Percentiles rank a stretch among this genome's conserved stretches.
These are phyloP conservation scores for Ramphastos sulfuratus DNA, from an alignment of 2,113 vertebrate species.

Conservation along the genomic window DNA sequence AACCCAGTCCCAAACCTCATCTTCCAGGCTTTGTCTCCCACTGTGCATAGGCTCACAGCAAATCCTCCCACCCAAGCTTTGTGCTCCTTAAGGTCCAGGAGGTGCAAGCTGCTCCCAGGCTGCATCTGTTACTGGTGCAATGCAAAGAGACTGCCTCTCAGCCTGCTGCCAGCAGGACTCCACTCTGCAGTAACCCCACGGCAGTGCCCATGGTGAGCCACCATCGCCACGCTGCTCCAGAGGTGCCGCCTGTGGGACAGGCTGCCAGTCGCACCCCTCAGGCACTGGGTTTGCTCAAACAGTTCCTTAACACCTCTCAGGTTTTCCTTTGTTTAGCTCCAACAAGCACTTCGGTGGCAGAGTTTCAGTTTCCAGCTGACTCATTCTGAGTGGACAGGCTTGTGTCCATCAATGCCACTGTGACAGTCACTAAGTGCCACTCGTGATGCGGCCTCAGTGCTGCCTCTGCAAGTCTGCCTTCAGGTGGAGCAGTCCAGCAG, in stretches of 20 bases:
- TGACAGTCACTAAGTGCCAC: neutral
- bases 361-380: neutral
- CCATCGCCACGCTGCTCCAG: neutral
- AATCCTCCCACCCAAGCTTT: neutral
- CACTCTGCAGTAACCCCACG: neutral
- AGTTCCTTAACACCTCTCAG: neutral
- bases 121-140: neutral
- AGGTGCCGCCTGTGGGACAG: accelerated
- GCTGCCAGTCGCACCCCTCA: neutral
- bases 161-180: neutral
- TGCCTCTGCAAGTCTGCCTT: neutral
- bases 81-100: neutral
- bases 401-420: neutral
- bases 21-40: neutral
- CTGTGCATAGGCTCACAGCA: neutral
- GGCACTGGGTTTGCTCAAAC: neutral
- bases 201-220: neutral
- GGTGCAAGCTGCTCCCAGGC: accelerated
- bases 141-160: neutral
- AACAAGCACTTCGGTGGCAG: neutral
- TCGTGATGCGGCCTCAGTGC: neutral
- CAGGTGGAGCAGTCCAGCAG: neutral
- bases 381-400: neutral
- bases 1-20: neutral
- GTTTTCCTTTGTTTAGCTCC: neutral